A percentile compares a stretch with the other conserved stretches of the same genome.
These are phyloP conservation scores for Clarias batrachus DNA, from an alignment of 2,113 vertebrate genomes.

Conservation along the genomic window DNA sequence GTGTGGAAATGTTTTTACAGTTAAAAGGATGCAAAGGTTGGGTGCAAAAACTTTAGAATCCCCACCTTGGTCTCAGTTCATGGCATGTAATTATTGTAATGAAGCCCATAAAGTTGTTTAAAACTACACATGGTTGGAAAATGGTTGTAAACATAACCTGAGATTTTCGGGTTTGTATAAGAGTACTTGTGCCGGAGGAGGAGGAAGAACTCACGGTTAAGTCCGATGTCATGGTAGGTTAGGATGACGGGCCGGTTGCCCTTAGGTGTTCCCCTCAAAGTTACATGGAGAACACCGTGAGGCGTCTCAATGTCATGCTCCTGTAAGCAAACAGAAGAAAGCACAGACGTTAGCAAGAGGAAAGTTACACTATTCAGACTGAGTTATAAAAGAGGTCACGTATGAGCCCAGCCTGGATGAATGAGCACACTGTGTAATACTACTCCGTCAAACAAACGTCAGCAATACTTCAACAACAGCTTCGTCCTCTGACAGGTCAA, in stretches of 20 bases:
- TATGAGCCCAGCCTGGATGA: neutral
- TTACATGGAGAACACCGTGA: slow-evolving; percentile 88
- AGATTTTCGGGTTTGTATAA: neutral
- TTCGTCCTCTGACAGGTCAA: neutral
- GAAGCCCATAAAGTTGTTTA: neutral
- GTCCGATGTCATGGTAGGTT: slow-evolving; percentile 94
- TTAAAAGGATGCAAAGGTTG: neutral
- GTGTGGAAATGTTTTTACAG: neutral
- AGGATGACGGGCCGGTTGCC: slow-evolving; percentile 92
- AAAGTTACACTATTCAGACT: neutral
- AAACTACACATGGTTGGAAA: neutral
- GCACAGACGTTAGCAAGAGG: neutral
- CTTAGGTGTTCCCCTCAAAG: slow-evolving; percentile 85
- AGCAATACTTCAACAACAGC: slow-evolving; percentile 1
- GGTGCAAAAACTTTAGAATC: neutral
- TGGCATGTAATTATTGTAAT: neutral
- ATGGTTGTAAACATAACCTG: neutral
- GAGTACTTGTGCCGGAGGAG: neutral
- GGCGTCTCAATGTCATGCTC: slow-evolving; percentile 93
- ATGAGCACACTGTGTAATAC: neutral
- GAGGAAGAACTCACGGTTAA: slow-evolving; percentile 84
- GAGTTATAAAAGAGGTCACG: neutral
- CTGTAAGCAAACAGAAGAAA: slow-evolving; percentile 65
- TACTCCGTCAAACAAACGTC: neutral
- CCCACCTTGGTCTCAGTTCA: neutral